phyloP scores from a whole-genome alignment of 2,113 vertebrate genomes.

The Etheostoma cragini region DNA sequence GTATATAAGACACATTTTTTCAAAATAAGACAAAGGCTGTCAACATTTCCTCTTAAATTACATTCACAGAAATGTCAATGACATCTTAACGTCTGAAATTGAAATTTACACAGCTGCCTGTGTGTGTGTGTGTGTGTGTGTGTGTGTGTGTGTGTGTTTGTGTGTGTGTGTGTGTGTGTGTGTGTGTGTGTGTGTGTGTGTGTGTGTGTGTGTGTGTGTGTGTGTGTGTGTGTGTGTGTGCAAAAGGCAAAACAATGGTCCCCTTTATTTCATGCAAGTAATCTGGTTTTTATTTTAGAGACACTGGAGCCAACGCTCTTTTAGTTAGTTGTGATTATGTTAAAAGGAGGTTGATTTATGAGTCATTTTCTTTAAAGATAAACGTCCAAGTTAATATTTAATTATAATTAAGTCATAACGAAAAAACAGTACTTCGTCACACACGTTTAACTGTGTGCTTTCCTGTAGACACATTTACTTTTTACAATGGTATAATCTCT shows the following conservation, averaged over 20 bases:
- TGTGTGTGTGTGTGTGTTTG: neutral
- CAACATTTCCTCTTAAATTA: conserved; percentile 17
- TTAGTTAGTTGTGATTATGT: neutral
- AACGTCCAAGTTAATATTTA: neutral
- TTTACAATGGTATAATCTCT: neutral
- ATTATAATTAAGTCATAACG: neutral
- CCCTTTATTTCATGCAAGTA: neutral
- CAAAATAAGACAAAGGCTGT: conserved; percentile 20
- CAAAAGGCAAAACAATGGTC: neutral
- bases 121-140: neutral
- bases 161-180: neutral
- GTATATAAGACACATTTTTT: conserved; percentile 16
- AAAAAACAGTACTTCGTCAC: neutral
- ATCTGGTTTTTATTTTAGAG: neutral
- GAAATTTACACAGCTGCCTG: neutral
- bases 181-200: neutral
- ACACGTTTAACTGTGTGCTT: neutral
- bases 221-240: no score
- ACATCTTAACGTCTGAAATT: neutral
- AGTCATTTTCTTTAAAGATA: neutral
- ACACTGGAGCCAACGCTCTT: neutral
- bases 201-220: neutral
- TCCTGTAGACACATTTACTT: neutral
- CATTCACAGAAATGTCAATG: conserved; percentile 20
- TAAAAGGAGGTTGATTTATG: neutral